These are phyloP conservation scores for Ramphastos sulfuratus DNA, from an alignment of 2,113 vertebrate genomes.

Conservation along the genomic window DNA sequence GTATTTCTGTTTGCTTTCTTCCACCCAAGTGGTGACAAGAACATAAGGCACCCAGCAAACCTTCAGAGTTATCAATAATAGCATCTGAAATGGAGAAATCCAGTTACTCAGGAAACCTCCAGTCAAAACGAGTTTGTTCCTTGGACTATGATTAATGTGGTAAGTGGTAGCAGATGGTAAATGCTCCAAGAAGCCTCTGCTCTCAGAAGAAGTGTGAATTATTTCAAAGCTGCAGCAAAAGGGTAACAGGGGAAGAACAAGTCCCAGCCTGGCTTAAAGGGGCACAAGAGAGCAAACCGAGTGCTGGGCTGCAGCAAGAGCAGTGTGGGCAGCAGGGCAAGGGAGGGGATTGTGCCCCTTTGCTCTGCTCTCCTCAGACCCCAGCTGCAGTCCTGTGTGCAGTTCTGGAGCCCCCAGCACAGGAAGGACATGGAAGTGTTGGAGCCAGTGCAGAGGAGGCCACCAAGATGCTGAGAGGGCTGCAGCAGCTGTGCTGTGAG, in stretches of 20 bases:
- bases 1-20: neutral
- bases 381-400: no score
- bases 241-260: neutral
- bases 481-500: no score
- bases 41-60: conserved; percentile 26
- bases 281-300: neutral
- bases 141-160: conserved; percentile 41
- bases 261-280: neutral
- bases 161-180: conserved; percentile 53
- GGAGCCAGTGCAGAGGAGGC: no score
- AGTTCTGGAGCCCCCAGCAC: no score
- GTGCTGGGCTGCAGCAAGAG: no score
- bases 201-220: conserved; percentile 4
- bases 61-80: conserved; percentile 43
- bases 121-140: conserved; percentile 35
- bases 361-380: no score
- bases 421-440: no score
- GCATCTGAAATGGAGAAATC: conserved; percentile 1
- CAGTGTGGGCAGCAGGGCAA: no score
- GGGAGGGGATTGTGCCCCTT: no score
- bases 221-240: neutral
- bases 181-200: conserved; percentile 22
- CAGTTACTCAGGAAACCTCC: conserved; percentile 31
- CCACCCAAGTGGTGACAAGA: neutral
- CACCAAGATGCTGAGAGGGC: no score